Percentiles rank a stretch among this genome's conserved stretches.
phyloP scores from a whole-genome alignment of 64 coral and sea anemone species.

The Hydrozoanthus tunicans region DNA sequence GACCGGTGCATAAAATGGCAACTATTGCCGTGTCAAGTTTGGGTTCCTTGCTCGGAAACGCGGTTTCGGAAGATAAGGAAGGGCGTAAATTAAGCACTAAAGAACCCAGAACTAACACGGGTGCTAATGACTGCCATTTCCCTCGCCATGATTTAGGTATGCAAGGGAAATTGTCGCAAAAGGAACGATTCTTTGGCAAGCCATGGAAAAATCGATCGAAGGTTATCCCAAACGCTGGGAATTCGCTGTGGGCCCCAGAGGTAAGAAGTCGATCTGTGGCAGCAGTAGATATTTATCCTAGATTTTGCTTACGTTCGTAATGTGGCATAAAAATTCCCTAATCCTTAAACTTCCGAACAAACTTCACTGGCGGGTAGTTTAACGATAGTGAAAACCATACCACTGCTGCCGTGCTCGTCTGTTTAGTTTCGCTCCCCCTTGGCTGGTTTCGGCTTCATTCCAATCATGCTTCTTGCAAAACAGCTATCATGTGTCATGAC shows the following conservation, averaged over 20 bases:
- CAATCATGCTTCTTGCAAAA: constrained; percentile 66
- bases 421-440: constrained; percentile 48
- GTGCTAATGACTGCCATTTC: constrained; percentile 37
- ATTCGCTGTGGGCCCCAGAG: constrained; percentile 80
- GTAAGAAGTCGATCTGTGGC: constrained; percentile 13
- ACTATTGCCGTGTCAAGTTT: constrained; percentile 58
- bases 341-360: constrained; percentile 14
- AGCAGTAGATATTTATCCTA: not conserved
- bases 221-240: constrained; percentile 89
- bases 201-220: constrained; percentile 87
- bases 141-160: constrained; percentile 69
- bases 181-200: constrained; percentile 89
- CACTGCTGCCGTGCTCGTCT: constrained; percentile 46
- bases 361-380: constrained; percentile 43
- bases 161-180: constrained; percentile 84
- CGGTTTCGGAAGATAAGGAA: constrained; percentile 14
- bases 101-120: constrained; percentile 12
- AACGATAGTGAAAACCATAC: constrained; percentile 62
- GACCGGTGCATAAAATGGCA: constrained; percentile 63
- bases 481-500: constrained; percentile 68
- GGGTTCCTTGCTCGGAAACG: constrained; percentile 60
- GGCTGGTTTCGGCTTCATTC: constrained; percentile 59
- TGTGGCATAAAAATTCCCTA: not conserved
- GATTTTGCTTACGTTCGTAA: not conserved
- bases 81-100: constrained; percentile 18